Conservation (phyloP, 2,888 invertebrate genomes). For the Amblyjoppa fuscipennis region DNA sequence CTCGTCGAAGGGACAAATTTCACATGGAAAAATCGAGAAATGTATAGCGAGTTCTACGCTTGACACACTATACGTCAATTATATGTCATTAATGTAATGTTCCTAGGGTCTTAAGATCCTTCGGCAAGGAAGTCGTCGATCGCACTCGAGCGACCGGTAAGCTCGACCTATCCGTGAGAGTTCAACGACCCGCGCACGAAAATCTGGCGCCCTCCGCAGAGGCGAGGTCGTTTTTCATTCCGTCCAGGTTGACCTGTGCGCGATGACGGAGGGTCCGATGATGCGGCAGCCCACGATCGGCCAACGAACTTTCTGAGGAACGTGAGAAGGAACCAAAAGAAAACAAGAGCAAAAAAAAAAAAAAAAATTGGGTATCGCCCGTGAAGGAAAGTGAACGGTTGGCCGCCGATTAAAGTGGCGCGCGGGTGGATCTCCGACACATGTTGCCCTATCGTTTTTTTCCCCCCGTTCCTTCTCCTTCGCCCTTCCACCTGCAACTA, state of each 20-base stretch:
- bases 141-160: background rate
- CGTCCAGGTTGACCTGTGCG: constrained; percentile 6
- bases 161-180: background rate
- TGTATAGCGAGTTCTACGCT: too few relatives aligned
- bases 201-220: constrained; percentile 14
- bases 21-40: background rate
- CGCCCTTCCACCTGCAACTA: constrained; percentile 78
- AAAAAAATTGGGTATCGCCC: constrained; percentile 3
- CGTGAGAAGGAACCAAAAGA: background rate
- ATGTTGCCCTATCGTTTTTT: constrained; percentile 74
- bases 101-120: background rate
- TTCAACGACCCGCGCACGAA: constrained; percentile 13
- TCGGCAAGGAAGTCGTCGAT: background rate
- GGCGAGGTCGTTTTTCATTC: constrained; percentile 27
- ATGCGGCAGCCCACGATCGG: constrained; percentile 3
- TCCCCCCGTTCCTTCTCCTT: constrained; percentile 48
- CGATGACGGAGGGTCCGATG: constrained; percentile 23
- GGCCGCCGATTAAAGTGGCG: constrained; percentile 42
- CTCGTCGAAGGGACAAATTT: background rate
- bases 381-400: constrained; percentile 31
- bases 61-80: too few relatives aligned
- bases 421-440: constrained; percentile 82
- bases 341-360: constrained; percentile 12
- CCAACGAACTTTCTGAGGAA: constrained; percentile 22
- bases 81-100: background rate